These are phyloP conservation scores for Magallana angulata DNA, from an alignment of 1,140 invertebrate genomes.

Conservation along the genomic window DNA sequence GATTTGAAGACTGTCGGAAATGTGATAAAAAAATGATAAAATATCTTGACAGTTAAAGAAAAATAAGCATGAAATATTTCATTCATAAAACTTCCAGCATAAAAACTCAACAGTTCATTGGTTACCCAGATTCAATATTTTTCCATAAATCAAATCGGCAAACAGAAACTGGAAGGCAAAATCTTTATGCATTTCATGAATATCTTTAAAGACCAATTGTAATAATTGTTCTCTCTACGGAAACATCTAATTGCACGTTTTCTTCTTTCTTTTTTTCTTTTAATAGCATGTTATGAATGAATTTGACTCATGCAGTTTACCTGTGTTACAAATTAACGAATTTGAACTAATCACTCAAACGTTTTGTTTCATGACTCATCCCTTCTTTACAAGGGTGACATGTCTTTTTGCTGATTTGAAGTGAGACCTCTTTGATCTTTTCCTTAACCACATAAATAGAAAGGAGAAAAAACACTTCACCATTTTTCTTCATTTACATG, in stretches of 20 bases:
- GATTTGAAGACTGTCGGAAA: background rate
- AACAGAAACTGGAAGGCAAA: background rate
- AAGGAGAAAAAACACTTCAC: background rate
- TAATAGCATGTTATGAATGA: background rate
- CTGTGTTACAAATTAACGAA: constrained; percentile 32
- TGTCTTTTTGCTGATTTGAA: background rate
- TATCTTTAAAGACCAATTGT: too few relatives aligned
- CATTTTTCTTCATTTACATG: constrained; percentile 29
- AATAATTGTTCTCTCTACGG: background rate
- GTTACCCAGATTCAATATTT: constrained; percentile 24
- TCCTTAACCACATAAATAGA: constrained; percentile 5
- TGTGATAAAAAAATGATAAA: constrained; percentile 19
- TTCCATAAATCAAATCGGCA: background rate
- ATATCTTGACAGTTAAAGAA: constrained; percentile 12
- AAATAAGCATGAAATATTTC: constrained; percentile 31
- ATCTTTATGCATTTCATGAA: too few relatives aligned
- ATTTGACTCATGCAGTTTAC: constrained; percentile 10
- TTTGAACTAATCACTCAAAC: constrained; percentile 33
- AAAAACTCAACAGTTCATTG: background rate
- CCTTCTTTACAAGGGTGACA: background rate
- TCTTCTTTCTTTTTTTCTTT: background rate
- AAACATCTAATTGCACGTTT: constrained; percentile 1
- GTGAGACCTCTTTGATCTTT: constrained; percentile 13
- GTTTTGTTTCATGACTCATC: background rate
- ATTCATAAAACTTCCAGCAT: constrained; percentile 15